Percentiles rank a stretch among this genome's conserved stretches.
Conservation (phyloP, 2,797 vertebrate genomes). For the Gorsachius magnificus region DNA sequence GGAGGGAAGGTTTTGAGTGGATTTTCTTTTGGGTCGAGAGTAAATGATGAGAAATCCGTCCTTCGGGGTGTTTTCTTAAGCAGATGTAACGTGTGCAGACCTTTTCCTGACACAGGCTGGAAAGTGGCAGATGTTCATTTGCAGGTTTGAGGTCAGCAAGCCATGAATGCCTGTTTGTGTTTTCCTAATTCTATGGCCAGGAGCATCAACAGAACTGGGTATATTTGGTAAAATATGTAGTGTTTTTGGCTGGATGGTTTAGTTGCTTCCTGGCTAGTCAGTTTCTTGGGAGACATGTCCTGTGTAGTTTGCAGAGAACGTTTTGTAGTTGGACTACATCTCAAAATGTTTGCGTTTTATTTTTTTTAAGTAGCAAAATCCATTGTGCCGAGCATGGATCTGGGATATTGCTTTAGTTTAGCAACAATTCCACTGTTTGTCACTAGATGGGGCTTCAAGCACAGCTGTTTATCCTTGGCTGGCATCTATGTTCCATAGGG, state of each 20-base stretch:
- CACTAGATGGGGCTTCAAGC: constrained; percentile 66
- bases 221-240: neutral
- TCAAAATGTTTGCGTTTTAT: neutral
- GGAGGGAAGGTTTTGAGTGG: neutral
- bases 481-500: neutral
- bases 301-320: neutral
- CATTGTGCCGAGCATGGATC: accelerated
- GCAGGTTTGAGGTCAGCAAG: neutral
- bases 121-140: neutral
- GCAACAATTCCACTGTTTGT: neutral
- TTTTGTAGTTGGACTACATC: neutral
- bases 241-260: neutral
- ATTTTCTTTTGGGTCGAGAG: neutral
- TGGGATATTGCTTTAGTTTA: neutral
- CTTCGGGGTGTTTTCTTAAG: neutral
- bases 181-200: neutral
- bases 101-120: neutral
- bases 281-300: neutral
- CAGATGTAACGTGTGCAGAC: neutral
- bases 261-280: neutral
- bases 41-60: neutral
- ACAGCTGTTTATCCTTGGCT: neutral
- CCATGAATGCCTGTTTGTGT: neutral
- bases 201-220: neutral
- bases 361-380: neutral